Evolutionary conservation across 2,113 vertebrate genomes (phyloP), one percentile per base, ranked within the genome.

Genomic region (Anoura caudifer): DNA sequence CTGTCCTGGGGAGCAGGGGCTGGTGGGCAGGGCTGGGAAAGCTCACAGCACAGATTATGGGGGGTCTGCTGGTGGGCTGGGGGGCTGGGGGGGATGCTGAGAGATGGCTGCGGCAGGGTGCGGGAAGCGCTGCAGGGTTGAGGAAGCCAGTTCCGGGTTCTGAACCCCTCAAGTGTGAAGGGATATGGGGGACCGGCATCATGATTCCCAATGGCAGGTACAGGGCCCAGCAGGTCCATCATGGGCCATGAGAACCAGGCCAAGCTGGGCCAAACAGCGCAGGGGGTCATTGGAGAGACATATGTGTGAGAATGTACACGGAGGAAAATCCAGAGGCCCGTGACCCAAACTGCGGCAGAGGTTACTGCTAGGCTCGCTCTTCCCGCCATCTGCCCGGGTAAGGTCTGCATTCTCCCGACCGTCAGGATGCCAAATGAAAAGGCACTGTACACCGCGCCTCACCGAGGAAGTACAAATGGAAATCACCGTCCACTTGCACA

Each of bases 241-340:
- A 4, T 7, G 4, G 38, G 24, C 50, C 3, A 0, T 3, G 47
- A 69, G 69, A 20, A 33, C 0, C 26, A 63, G 50, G 47, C 63
- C 8, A 1, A 4, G 7, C 61, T 5, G 36, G 43, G 31, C 28
- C 24, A 38, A 56, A 56, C 63, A 33, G 12, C 1, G 4, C 61
- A 12, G 45, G 14, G 72, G 59, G 61, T n/a, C 93, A 20, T 72
- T n/a, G 12, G 31, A 77, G 80, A 79, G 63, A 36, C 38, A 12
- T 1, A 2, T 15, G 1, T 0, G 20, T 28, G 17, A 52, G 43
- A 1, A 3, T 0, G 8, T 0, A 26, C 33, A 2, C 13, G 6
- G 72, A n/a, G 54, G 26, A 7, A 19, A 16, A 5, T 4, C 28
- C 72, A 26, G 63, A 7, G 47, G 41, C 33, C n/a, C 0, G 1